Conservation (phyloP, 1,140 invertebrate species). For the Drosophila sp. region DNA sequence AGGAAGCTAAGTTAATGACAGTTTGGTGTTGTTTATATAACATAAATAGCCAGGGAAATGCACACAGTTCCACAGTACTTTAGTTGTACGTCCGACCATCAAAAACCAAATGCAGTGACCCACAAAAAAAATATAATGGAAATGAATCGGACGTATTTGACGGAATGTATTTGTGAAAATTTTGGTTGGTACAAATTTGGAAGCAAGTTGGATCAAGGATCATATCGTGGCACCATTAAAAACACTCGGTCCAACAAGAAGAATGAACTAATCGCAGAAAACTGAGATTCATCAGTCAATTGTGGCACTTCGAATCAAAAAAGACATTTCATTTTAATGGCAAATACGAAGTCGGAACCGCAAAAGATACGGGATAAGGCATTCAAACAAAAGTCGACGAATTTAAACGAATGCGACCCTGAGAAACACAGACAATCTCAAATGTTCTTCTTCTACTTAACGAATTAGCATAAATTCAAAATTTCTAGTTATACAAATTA, state of each 20-base stretch:
- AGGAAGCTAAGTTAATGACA: slow-evolving; percentile 7
- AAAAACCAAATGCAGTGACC: neutral
- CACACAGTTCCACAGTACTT: slow-evolving; percentile 33
- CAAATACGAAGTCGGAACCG: neutral
- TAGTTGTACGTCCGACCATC: slow-evolving; percentile 13
- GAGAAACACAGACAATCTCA: slow-evolving; percentile 10
- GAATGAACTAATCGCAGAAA: slow-evolving; percentile 20
- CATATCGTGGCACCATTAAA: slow-evolving; percentile 26
- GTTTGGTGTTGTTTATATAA: slow-evolving; percentile 34
- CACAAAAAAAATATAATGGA: neutral
- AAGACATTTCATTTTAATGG: neutral
- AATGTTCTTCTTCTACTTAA: slow-evolving; percentile 9
- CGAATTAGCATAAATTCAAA: slow-evolving; percentile 30
- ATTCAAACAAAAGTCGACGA: neutral
- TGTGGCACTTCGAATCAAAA: slow-evolving; percentile 10
- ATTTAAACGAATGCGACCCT: slow-evolving; percentile 6
- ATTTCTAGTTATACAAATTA: slow-evolving; percentile 16
- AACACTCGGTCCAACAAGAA: slow-evolving; percentile 39
- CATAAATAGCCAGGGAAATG: slow-evolving; percentile 19
- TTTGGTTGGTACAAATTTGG: slow-evolving; percentile 44
- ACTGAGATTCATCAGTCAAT: slow-evolving; percentile 19
- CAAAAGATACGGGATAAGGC: neutral
- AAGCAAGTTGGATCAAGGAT: slow-evolving; percentile 41
- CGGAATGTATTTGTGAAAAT: slow-evolving; percentile 33
- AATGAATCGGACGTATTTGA: slow-evolving; percentile 16